A percentile compares a stretch with the other conserved stretches of the same genome.
These are phyloP conservation scores for Chironomus tepperi DNA, from an alignment of 1,140 invertebrate genomes.

Conservation along the genomic window DNA sequence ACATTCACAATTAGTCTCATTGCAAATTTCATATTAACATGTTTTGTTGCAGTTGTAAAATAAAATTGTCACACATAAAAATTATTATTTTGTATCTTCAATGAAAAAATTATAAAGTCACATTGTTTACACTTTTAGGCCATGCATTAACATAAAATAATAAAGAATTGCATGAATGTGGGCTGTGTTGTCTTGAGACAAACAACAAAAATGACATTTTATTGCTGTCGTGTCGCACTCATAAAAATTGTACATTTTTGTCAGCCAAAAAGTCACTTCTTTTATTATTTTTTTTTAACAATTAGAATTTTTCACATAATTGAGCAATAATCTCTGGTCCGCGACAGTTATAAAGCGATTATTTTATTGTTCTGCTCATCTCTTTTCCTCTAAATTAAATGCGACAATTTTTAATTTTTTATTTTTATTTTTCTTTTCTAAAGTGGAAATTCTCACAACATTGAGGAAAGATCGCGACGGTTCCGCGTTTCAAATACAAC, in stretches of 20 bases:
- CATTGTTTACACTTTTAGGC: not conserved
- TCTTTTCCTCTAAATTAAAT: too few relatives aligned
- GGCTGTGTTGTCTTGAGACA: not conserved
- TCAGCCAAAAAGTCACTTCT: not conserved
- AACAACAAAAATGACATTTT: not conserved
- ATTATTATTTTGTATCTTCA: not conserved
- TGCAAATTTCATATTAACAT: not conserved
- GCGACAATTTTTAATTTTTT: not conserved
- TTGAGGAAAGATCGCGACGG: not conserved
- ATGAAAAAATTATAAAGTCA: slow-evolving; percentile 11
- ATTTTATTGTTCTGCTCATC: too few relatives aligned
- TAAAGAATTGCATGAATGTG: not conserved
- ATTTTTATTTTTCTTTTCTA: not conserved
- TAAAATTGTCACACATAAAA: not conserved
- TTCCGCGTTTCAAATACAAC: not conserved
- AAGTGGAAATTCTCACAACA: not conserved
- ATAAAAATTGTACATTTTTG: not conserved
- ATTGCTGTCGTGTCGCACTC: not conserved
- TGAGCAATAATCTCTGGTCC: not conserved
- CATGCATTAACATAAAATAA: slow-evolving; percentile 5
- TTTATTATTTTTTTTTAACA: not conserved
- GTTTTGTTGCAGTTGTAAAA: not conserved
- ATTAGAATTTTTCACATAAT: not conserved
- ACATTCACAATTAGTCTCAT: not conserved
- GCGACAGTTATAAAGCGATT: slow-evolving; percentile 3